phyloP scores from a whole-genome alignment of 2,113 vertebrate species.

The Pedetes capensis region DNA sequence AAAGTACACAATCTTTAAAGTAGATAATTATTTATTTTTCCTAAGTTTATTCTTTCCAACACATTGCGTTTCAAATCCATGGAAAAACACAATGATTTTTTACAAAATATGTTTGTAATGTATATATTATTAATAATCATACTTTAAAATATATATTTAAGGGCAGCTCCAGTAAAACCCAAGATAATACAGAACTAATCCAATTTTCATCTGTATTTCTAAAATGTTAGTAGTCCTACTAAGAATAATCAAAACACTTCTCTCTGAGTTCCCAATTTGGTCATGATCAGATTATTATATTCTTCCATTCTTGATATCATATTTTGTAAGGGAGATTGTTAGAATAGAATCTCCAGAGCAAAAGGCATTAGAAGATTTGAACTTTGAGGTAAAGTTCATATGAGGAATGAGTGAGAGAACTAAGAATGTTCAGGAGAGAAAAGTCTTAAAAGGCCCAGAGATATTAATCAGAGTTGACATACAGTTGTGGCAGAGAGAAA shows the following conservation, averaged over 20 bases:
- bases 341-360: neutral
- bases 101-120: neutral
- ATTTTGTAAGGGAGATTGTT: neutral
- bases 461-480: neutral
- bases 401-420: neutral
- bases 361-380: neutral
- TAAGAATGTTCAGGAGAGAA: neutral
- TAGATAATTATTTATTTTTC: slow-evolving; percentile 36
- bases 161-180: neutral
- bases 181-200: neutral
- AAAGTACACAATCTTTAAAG: slow-evolving; percentile 3
- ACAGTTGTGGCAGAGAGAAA: neutral
- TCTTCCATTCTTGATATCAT: neutral
- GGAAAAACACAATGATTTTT: neutral
- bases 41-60: neutral
- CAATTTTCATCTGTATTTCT: neutral
- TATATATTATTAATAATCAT: neutral
- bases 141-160: neutral
- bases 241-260: neutral
- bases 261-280: neutral
- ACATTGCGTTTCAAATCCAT: neutral
- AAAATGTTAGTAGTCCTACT: neutral
- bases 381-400: neutral
- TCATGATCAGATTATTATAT: neutral
- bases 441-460: neutral